These are phyloP conservation scores for Drosophila helvetica DNA, from an alignment of 2,888 invertebrate genomes.

Conservation along the genomic window DNA sequence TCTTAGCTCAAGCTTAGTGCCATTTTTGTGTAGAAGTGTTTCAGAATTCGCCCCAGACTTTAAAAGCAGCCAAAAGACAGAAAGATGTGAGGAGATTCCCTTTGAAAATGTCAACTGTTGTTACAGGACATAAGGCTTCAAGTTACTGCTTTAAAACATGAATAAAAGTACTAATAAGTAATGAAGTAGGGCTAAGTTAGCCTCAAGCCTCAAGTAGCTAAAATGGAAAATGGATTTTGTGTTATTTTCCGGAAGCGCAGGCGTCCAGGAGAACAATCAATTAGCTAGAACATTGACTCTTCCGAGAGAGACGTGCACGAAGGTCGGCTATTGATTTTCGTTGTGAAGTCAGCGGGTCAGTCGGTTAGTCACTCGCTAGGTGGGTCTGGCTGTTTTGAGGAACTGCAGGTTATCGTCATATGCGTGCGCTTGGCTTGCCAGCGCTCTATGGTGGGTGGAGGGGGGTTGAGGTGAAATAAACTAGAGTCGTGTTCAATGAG, in stretches of 20 bases:
- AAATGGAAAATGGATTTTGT: too few relatives aligned
- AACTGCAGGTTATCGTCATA: slow-evolving; percentile 40
- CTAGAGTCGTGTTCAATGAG: slow-evolving; percentile 64
- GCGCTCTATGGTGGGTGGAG: not conserved
- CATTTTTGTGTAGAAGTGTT: too few relatives aligned
- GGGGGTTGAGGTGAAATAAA: slow-evolving; percentile 6
- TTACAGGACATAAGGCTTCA: too few relatives aligned
- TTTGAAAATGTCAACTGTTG: not conserved
- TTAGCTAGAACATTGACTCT: slow-evolving; percentile 24
- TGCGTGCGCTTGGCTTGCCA: slow-evolving; percentile 56
- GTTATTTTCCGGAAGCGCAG: not conserved
- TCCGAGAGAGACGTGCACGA: slow-evolving; percentile 25
- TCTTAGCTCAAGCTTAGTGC: not conserved
- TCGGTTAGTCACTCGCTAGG: slow-evolving; percentile 13
- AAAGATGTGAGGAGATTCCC: not conserved
- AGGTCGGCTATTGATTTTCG: slow-evolving; percentile 65
- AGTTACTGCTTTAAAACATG: too few relatives aligned
- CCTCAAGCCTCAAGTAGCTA: too few relatives aligned
- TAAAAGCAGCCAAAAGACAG: too few relatives aligned
- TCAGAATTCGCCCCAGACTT: not conserved
- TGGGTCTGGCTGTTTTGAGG: slow-evolving; percentile 21
- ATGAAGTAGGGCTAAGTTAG: too few relatives aligned
- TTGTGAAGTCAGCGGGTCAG: slow-evolving; percentile 32
- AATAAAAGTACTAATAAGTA: too few relatives aligned
- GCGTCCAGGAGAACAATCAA: slow-evolving; percentile 5